These are phyloP conservation scores for Dioctria rufipes DNA, from an alignment of 2,888 invertebrate species.

Conservation along the genomic window DNA sequence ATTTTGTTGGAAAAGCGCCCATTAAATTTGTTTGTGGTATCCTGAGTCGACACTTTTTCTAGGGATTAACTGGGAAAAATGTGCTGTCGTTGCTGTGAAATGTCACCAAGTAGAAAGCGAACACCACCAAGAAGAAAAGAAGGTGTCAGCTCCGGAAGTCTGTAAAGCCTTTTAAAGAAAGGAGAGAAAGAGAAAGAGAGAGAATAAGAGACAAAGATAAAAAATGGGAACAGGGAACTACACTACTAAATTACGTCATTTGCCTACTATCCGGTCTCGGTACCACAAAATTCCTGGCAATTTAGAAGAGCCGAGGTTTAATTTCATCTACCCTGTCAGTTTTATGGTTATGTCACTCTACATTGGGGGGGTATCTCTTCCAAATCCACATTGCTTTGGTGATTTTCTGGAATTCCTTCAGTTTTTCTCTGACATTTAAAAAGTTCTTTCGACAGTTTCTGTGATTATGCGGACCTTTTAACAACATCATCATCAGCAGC, in stretches of 20 bases:
- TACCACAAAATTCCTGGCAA: constrained; percentile 24
- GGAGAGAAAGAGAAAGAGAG: neutral
- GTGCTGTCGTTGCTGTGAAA: constrained; percentile 46
- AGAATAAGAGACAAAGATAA: neutral
- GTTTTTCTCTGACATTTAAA: constrained; percentile 36
- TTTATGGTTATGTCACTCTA: constrained; percentile 38
- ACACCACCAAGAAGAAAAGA: neutral
- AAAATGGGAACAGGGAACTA: constrained; percentile 1
- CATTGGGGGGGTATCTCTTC: constrained; percentile 28
- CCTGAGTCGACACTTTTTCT: constrained; percentile 51
- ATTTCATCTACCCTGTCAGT: constrained; percentile 47
- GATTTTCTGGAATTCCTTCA: constrained; percentile 21
- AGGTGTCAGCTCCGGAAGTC: neutral
- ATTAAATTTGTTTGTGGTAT: constrained; percentile 52
- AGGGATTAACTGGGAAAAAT: constrained; percentile 51
- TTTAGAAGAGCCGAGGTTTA: constrained; percentile 29
- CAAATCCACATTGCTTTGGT: neutral
- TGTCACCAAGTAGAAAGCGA: constrained; percentile 34
- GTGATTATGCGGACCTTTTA: constrained; percentile 43
- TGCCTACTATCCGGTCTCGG: constrained; percentile 2
- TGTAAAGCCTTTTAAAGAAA: neutral
- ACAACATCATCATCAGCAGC: constrained; percentile 33
- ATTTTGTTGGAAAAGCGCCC: constrained; percentile 50
- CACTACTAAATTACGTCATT: constrained; percentile 40
- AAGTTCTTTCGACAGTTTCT: constrained; percentile 34